Conservation (phyloP, 2,797 vertebrate genomes). For the Iguana delicatissima region DNA sequence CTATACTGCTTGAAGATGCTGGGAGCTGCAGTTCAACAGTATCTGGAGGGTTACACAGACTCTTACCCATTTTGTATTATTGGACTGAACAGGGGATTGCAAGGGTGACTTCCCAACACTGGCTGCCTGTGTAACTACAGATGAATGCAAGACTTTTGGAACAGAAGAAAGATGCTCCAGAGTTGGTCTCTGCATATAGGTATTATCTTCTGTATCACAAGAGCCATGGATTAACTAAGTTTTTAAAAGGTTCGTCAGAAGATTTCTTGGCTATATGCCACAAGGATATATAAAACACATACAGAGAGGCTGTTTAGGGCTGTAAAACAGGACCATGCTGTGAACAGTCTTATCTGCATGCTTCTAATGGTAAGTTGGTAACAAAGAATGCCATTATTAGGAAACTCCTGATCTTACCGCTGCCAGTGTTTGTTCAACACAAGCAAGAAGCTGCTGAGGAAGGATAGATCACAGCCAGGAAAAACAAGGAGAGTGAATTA, state of each 20-base stretch:
- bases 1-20: too few relatives aligned
- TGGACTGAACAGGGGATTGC: too few relatives aligned
- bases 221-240: not conserved
- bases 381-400: conserved; percentile 43
- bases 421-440: conserved; percentile 40
- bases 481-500: not conserved
- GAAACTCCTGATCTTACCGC: conserved; percentile 65
- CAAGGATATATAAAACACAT: not conserved
- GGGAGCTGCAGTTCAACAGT: not conserved
- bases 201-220: not conserved
- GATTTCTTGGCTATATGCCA: not conserved
- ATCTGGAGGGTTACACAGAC: not conserved
- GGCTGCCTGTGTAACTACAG: too few relatives aligned
- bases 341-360: conserved; percentile 34
- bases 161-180: not conserved
- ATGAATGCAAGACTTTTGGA: not conserved
- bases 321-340: conserved; percentile 53
- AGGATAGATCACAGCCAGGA: not conserved
- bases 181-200: not conserved
- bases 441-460: conserved; percentile 50
- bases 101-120: too few relatives aligned
- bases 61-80: not conserved
- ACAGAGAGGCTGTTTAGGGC: not conserved
- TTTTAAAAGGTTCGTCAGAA: conserved; percentile 1
- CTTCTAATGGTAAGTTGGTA: not conserved